Evolutionary conservation across 2,888 invertebrate genomes (phyloP).

Genomic region (Adela reaumurella): DNA sequence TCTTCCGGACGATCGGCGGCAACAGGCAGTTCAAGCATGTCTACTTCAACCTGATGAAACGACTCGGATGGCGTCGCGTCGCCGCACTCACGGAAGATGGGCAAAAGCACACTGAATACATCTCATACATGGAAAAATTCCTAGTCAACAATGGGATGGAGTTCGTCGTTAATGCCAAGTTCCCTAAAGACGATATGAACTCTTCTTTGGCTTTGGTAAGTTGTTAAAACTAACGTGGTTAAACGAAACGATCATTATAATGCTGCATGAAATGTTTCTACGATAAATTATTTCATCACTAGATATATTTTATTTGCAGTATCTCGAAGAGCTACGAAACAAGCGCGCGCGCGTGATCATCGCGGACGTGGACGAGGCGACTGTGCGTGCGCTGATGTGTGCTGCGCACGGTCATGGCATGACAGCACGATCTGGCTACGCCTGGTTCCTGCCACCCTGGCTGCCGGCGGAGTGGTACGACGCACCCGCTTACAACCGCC

Average conservation of each 20-base stretch:
- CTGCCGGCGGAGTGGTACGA: constrained; percentile 61
- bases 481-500: constrained; percentile 36
- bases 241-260: too few relatives aligned
- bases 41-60: constrained; percentile 38
- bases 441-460: constrained; percentile 85
- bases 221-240: constrained; percentile 6
- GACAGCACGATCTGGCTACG: constrained; percentile 68
- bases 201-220: constrained; percentile 58
- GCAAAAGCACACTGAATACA: constrained; percentile 74
- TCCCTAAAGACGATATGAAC: constrained; percentile 55
- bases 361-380: constrained; percentile 72
- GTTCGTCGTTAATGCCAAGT: constrained; percentile 66
- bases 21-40: constrained; percentile 63
- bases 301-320: too few relatives aligned
- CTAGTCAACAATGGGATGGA: constrained; percentile 60
- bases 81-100: constrained; percentile 77
- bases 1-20: constrained; percentile 77
- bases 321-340: constrained; percentile 61
- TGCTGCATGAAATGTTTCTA: too few relatives aligned
- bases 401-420: constrained; percentile 70
- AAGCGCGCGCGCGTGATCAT: constrained; percentile 73
- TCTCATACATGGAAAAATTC: constrained; percentile 65
- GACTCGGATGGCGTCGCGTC: constrained; percentile 65
- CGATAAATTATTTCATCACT: too few relatives aligned
- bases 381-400: constrained; percentile 75